phyloP scores from a whole-genome alignment of 2,113 vertebrate species.

The Oreochromis aureus region DNA sequence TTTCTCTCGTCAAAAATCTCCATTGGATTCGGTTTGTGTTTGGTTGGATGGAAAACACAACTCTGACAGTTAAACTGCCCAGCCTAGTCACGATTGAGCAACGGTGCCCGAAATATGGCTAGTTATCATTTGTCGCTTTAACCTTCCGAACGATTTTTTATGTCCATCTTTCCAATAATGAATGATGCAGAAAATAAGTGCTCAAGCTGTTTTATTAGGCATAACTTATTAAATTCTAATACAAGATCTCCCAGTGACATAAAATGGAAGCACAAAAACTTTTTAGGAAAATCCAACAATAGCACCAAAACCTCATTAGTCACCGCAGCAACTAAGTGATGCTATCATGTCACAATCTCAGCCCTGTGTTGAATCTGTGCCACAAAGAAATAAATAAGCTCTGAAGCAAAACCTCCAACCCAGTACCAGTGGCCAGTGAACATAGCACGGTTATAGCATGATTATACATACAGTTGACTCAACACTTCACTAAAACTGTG shows the following conservation, averaged over 20 bases:
- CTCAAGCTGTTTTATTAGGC: background rate
- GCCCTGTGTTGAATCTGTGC: background rate
- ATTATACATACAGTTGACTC: background rate
- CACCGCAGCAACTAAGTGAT: background rate
- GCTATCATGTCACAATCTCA: background rate
- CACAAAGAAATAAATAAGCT: background rate
- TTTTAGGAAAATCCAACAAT: background rate
- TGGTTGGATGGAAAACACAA: background rate
- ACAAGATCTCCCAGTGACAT: background rate
- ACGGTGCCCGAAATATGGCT: background rate
- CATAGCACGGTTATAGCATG: background rate
- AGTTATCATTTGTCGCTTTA: background rate
- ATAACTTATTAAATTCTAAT: background rate
- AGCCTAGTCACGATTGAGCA: background rate
- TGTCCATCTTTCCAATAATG: background rate
- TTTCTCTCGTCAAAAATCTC: background rate
- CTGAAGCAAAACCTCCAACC: background rate
- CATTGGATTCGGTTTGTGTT: background rate
- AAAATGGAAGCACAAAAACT: background rate
- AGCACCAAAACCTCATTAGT: rapidly evolving
- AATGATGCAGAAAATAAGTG: background rate
- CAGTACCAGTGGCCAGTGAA: background rate
- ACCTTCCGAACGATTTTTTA: rapidly evolving
- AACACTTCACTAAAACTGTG: background rate
- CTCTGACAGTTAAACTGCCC: background rate